These are phyloP conservation scores for Sebastes trivittatus DNA, from an alignment of 2,797 vertebrate genomes.

Conservation along the genomic window DNA sequence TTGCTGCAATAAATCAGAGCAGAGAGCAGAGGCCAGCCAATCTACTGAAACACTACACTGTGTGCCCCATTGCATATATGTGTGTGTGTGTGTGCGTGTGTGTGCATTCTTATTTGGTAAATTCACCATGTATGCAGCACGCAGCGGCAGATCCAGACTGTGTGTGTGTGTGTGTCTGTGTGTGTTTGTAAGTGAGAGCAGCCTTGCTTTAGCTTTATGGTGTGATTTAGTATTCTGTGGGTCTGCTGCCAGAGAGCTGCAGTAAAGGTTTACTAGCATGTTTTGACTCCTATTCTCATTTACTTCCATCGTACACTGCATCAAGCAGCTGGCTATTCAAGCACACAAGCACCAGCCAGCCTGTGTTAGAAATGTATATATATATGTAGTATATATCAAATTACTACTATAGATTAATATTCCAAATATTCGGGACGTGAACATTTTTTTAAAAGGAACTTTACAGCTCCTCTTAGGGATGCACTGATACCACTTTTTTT, in stretches of 20 bases:
- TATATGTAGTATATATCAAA: no score
- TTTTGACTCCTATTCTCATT: conserved; percentile 10
- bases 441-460: no score
- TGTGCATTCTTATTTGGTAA: background rate
- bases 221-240: conserved; percentile 2
- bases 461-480: no score
- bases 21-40: conserved; percentile 41
- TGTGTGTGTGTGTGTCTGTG: background rate
- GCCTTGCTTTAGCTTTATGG: conserved; percentile 6
- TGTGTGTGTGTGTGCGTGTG: background rate
- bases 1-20: conserved; percentile 66
- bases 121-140: background rate
- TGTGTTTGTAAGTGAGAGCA: background rate
- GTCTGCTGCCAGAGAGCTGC: conserved; percentile 13
- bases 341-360: background rate
- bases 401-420: no score
- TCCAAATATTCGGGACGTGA: no score
- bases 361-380: background rate
- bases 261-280: conserved; percentile 28
- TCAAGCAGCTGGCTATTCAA: background rate
- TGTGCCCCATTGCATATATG: background rate
- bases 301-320: background rate
- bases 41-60: conserved; percentile 33
- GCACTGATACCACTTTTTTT: no score
- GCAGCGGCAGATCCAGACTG: background rate